Base-by-base conservation (phyloP, 2,888 invertebrate species). In the Caenorhabditis sp. region DNA sequence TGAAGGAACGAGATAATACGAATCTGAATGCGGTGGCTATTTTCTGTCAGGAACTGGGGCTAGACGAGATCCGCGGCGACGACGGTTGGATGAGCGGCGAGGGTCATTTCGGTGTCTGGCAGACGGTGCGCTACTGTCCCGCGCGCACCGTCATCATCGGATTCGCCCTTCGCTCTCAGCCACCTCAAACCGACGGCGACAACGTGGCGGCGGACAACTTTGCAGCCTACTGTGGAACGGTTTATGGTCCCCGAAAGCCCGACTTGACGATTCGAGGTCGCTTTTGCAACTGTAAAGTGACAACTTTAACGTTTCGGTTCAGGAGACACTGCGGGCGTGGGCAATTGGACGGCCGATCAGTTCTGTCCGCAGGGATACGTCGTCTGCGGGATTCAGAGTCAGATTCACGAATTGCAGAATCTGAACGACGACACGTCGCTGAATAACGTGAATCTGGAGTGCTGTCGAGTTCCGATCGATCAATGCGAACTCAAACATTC, bases 171-270 rank as follows among this genome's bases (percentile, higher is more conserved):
- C 24, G 50, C 1, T 50, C 50, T 8, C 22, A 50, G n/a, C 50
- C 50, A 1, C 11, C 7, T 13, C 50, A 50, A 15, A 20, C 27
- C 8, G 26, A 24, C 9, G 15, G 15, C 2, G 50, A 50, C 17
- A 24, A 50, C 17, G 50, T 50, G 50, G 50, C 50, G 11, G 50
- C 50, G 11, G 50, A 50, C 27, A 50, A 50, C 50, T 50, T 50
- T 7, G 26, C 26, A 5, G 50, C 13, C 2, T 50, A 50, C 50
- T 50, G 50, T 50, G 50, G 35, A 3, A 35, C 35, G 9, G 9
- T 35, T 9, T 2, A 35, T 35, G 35, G 35, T 3, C 6, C 35
- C 6, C 9, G 35, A 13, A 35, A 3, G 6, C 2, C 6, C 9
- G 35, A 35, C 2, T 2, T 9, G 2, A 9, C 11, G 13, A 9